Evolutionary conservation across 2,888 invertebrate species (phyloP), one percentile per base, ranked within the genome.

Genomic region (Acrobasis suavella): DNA sequence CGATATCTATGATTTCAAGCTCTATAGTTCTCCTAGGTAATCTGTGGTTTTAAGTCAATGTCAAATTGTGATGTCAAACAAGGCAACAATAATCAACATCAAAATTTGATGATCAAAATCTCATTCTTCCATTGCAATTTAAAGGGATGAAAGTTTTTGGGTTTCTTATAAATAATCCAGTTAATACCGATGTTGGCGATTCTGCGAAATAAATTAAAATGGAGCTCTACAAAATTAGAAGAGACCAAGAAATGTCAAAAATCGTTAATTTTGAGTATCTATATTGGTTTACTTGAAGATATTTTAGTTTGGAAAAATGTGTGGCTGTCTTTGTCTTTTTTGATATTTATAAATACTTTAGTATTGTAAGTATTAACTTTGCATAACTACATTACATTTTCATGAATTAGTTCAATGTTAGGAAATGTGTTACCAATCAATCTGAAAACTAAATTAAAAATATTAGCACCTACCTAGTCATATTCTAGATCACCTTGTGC

Each of bases 251-350:
- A 79, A 67, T 77, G 70, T 62, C 80, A 80, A 63, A 75, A 75
- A 55, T 86, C 85, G 16, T 73, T 84, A 64, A 66, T 90, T 68
- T 65, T 87, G 63, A 70, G 77, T 63, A 77, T 81, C 67, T 80
- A 85, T 72, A 75, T 84, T 73, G 85, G 84, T 67, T 64, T 86
- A 73, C 77, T 91, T 76, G 89, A 92, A 79, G 87, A 91, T 80
- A 75, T 88, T 72, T 78, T 92, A 72, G 84, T 89, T 78, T 92
- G 91, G 91, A 87, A 80, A 72, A 85, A 82, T 71, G 77, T 81
- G 75, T 91, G 89, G 88, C 66, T 87, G 46, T 86, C 91, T 66
- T 70, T 89, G 60, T 72, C 81, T 60, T 87, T 87, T 74, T 82
- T 89, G 67, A 71, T 80, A 65, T 66, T 84, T 72, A 65, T 86